phyloP scores from a whole-genome alignment of 2,797 vertebrate species.

The Coluber constrictor region DNA sequence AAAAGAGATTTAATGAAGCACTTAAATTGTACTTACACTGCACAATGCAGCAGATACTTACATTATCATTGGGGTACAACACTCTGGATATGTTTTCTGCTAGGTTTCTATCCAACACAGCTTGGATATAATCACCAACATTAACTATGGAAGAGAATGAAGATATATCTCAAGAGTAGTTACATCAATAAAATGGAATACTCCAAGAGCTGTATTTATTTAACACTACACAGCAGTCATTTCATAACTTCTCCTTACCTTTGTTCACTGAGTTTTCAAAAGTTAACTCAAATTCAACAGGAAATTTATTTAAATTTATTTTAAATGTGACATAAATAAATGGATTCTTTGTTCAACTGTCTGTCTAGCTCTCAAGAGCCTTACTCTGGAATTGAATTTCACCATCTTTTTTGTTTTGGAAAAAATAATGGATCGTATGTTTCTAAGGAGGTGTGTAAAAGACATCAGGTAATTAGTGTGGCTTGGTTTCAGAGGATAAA shows the following conservation, averaged over 20 bases:
- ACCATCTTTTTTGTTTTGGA: neutral
- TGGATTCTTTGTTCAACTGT: neutral
- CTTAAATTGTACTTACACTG: neutral
- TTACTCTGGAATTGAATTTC: neutral
- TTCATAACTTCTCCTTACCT: neutral
- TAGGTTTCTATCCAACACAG: constrained; percentile 84
- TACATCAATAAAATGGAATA: constrained; percentile 10
- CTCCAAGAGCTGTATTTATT: neutral
- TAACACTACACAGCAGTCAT: neutral
- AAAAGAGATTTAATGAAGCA: neutral
- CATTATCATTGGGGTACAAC: constrained; percentile 85
- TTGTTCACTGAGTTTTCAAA: neutral
- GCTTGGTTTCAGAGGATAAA: neutral
- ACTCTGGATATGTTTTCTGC: constrained; percentile 88
- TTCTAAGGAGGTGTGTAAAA: neutral
- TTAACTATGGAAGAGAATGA: constrained; percentile 73
- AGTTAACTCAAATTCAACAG: neutral
- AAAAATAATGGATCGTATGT: neutral
- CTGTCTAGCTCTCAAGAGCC: neutral
- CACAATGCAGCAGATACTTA: constrained; percentile 62
- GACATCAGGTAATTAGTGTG: neutral
- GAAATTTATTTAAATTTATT: neutral
- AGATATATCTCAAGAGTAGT: constrained; percentile 10
- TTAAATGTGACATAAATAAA: neutral
- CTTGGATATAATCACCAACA: constrained; percentile 83